Conservation (phyloP, 1,140 invertebrate genomes). For the Bombus huntii region DNA sequence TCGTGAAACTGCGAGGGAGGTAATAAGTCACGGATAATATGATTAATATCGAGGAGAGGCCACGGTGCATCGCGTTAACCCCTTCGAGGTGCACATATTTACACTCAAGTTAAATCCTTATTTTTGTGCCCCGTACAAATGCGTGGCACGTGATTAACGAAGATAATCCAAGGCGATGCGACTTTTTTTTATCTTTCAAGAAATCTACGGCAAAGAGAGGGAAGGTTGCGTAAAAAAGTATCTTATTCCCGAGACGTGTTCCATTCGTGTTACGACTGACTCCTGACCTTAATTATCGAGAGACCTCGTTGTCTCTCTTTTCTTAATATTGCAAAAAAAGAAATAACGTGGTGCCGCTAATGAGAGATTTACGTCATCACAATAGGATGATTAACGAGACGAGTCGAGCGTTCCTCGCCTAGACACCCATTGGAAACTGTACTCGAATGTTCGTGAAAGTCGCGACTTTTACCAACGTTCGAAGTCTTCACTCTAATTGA, state of each 20-base stretch:
- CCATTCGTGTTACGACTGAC: neutral
- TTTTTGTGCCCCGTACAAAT: neutral
- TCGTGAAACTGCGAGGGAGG: constrained; percentile 20
- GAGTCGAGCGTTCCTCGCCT: neutral
- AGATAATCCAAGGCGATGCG: neutral
- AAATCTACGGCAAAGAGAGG: neutral
- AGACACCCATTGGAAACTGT: neutral
- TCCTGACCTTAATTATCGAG: constrained; percentile 2
- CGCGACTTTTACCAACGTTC: constrained; percentile 15
- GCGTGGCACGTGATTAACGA: neutral
- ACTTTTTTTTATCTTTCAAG: neutral
- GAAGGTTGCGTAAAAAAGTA: neutral
- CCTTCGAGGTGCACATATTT: neutral
- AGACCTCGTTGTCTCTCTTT: neutral
- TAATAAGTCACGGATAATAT: constrained; percentile 45
- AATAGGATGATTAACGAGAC: constrained; percentile 23
- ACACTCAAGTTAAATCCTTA: neutral
- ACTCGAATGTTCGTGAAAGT: constrained; percentile 31
- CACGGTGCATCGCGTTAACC: constrained; percentile 18
- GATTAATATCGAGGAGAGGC: constrained; percentile 32
- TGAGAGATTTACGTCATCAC: constrained; percentile 22
- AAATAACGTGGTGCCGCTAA: neutral
- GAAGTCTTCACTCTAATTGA: constrained; percentile 10
- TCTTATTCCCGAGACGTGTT: neutral
- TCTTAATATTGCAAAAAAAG: neutral